A percentile compares a stretch with the other conserved stretches of the same genome.
Evolutionary conservation across 2,797 vertebrate genomes (phyloP).

Genomic region (Argyrosomus regius): DNA sequence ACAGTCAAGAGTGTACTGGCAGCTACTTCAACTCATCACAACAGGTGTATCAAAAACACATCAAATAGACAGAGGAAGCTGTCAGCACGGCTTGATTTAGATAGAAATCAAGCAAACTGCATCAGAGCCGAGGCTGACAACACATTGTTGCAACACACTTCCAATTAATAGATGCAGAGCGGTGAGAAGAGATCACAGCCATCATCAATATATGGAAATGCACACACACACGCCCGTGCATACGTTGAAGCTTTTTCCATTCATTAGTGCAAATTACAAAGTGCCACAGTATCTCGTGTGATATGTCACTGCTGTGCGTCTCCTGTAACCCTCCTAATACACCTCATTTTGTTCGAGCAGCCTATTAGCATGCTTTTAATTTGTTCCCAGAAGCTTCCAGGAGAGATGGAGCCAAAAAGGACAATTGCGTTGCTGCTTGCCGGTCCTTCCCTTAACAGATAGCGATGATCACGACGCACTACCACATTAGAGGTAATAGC

Average conservation of each 20-base stretch:
- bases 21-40: slow-evolving; percentile 32
- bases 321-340: slow-evolving; percentile 8
- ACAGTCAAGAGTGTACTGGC: neutral
- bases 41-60: slow-evolving; percentile 26
- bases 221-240: neutral
- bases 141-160: slow-evolving; percentile 3
- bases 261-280: slow-evolving; percentile 27
- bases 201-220: neutral
- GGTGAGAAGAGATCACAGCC: neutral
- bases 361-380: slow-evolving; percentile 47
- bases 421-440: slow-evolving; percentile 20
- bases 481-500: slow-evolving; percentile 69
- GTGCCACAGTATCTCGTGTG: neutral
- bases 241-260: slow-evolving; percentile 6
- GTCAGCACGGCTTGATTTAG: slow-evolving; percentile 24
- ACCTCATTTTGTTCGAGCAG: slow-evolving; percentile 39
- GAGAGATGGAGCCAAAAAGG: slow-evolving; percentile 46
- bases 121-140: slow-evolving; percentile 35
- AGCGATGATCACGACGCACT: slow-evolving; percentile 46
- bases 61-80: slow-evolving; percentile 18
- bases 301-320: neutral
- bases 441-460: slow-evolving; percentile 52
- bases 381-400: slow-evolving; percentile 46
- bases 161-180: slow-evolving; percentile 30
- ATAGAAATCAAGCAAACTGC: slow-evolving; percentile 39